A percentile compares a stretch with the other conserved stretches of the same genome.
These are phyloP conservation scores for Erebia epiphron DNA, from an alignment of 2,888 invertebrate genomes.

Conservation along the genomic window DNA sequence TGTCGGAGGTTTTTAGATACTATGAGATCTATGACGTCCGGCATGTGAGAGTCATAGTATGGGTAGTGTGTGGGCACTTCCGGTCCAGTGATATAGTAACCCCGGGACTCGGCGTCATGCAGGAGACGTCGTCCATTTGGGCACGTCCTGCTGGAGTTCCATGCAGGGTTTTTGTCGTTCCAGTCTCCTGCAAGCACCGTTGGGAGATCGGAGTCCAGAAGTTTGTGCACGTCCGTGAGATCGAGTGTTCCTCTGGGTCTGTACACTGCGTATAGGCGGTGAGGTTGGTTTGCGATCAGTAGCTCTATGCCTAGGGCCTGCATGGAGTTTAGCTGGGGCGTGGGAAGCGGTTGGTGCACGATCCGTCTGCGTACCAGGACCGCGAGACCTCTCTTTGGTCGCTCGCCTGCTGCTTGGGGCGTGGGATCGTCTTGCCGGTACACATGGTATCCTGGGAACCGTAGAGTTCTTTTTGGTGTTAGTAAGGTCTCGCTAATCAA, in stretches of 20 bases:
- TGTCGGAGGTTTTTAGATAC: not conserved
- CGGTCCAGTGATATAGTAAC: not conserved
- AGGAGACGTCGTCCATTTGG: not conserved
- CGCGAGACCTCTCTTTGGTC: not conserved
- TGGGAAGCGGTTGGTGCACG: not conserved
- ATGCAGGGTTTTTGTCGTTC: not conserved
- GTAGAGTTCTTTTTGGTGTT: too few species aligned
- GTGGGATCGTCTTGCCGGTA: not conserved
- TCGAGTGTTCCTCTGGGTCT: not conserved
- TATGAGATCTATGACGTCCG: not conserved
- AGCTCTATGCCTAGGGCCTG: not conserved
- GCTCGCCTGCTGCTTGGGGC: not conserved
- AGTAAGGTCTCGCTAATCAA: not conserved
- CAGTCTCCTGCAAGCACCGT: not conserved
- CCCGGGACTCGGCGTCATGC: not conserved
- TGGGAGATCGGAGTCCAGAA: not conserved
- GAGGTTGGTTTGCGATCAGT: not conserved
- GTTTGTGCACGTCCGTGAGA: not conserved
- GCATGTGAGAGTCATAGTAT: not conserved
- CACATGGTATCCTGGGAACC: not conserved
- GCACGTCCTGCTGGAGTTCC: not conserved
- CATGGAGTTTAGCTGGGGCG: not conserved
- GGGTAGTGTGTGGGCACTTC: not conserved
- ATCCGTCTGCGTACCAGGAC: not conserved
- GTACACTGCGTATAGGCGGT: not conserved